Evolutionary conservation across 2,113 vertebrate species (phyloP).

Genomic region (Murina feae): DNA sequence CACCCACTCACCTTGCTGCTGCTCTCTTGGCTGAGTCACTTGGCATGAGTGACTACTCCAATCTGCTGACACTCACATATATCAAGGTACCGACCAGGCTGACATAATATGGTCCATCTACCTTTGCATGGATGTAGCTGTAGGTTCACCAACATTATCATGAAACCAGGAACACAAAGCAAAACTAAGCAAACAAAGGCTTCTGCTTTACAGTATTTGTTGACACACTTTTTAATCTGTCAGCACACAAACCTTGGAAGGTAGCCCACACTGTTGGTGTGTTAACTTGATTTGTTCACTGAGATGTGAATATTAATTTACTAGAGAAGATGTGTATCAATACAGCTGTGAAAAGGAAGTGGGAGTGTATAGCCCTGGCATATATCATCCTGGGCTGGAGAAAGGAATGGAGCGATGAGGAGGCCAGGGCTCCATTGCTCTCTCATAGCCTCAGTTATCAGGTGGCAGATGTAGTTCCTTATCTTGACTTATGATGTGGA

Average conservation of each 20-base stretch:
- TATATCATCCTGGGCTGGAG: background rate
- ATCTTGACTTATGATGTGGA: background rate
- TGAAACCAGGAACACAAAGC: slow-evolving; percentile 2
- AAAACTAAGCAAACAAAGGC: slow-evolving; percentile 31
- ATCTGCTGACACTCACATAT: background rate
- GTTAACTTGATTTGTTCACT: slow-evolving; percentile 44
- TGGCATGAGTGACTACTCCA: background rate
- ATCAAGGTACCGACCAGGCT: background rate
- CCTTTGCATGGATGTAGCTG: background rate
- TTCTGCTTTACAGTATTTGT: slow-evolving; percentile 48
- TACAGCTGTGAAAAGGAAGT: background rate
- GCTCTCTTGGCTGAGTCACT: background rate
- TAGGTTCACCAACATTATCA: background rate
- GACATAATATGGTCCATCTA: background rate
- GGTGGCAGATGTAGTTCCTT: background rate
- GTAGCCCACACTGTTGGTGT: background rate
- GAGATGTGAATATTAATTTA: slow-evolving; percentile 35
- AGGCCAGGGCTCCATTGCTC: background rate
- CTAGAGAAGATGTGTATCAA: background rate
- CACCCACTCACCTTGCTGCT: background rate
- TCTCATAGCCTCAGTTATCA: background rate
- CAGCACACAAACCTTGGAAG: slow-evolving; percentile 55
- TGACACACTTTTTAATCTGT: slow-evolving; percentile 66
- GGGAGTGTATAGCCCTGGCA: accelerated
- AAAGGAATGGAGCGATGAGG: background rate